Base-by-base conservation (phyloP, 2,797 vertebrate genomes). In the Brotula barbata region DNA sequence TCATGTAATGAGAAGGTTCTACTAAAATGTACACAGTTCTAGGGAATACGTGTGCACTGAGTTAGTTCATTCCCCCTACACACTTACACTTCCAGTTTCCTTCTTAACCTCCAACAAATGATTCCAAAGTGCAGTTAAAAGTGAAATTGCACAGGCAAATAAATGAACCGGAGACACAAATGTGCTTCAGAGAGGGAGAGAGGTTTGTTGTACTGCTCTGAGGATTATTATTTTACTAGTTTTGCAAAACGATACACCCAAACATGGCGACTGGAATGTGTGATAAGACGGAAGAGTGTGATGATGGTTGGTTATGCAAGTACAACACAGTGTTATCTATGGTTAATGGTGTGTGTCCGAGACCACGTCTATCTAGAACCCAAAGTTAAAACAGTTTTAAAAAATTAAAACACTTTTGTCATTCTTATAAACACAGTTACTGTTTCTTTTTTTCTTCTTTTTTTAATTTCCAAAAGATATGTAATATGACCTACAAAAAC, bases 391-490 rank as follows among this genome's bases (percentile, higher is more conserved):
- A 78, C 80, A 14, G 6, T 78, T 75, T 80, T 75, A 65, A 80
- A 62, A 59, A 21, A 71, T 52, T 23, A 46, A 25, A 55, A 68
- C 64, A 16, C 51, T 39, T 39, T 39, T 22, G 17, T 74, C 25
- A 75, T 69, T 68, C 39, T 68, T 71, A 87, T 66, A 69, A 89
- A 86, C 61, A 74, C 67, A 78, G 77, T 84, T 84, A 81, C 54
- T 81, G 50, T 75, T 79, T 74, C 53, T 10, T 14, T 63, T 55
- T 78, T 85, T 56, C 74, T 79, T 74, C 53, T 10, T 14, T 63
- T 55, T 78, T 85, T 56, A 64, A 78, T 76, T 76, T 78, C 41
- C 77, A 82, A 87, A 84, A 84, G 87, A 89, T 88, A 87, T 87
- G 84, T 76, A 60, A 54, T 74, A 78, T 78, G 75, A 85, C 82